Evolutionary conservation across 2,888 invertebrate genomes (phyloP), one percentile per base, ranked within the genome.

Genomic region (Lottia scabra): DNA sequence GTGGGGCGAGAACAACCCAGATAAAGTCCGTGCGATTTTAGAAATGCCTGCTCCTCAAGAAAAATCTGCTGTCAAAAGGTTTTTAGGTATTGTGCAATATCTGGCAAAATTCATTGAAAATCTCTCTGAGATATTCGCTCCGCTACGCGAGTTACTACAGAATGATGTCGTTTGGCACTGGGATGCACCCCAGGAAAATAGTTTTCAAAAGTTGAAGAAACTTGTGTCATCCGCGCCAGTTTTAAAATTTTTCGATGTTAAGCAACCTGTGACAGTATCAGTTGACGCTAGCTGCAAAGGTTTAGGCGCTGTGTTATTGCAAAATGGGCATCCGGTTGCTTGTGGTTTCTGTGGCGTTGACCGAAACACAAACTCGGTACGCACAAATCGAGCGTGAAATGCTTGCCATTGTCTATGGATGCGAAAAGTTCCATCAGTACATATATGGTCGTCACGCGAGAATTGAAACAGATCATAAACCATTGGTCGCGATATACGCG

Each of bases 271-370:
- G 10, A 67, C 62, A n/a, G 38, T 78, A 2, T 69, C 74, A 15
- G 77, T 78, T 45, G 81, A 82, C 65, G 79, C 80, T 10, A 76
- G 75, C 27, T 75, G 76, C 15, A 70, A 80, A 68, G 80, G 81
- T 6, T 23, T 81, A 4, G 81, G 79, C 5, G 70, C 79, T 62
- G 78, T 75, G 0, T 15, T 79, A 6, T n/a, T 77, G 2, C 78
- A 80, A 63, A 67, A 78, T n/a, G 73, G 74, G 44, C 66, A 69
- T 68, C 75, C 77, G 2, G 63, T 80, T 6, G 78, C 75, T 4
- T 80, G 65, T 69, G 70, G 74, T 5, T 73, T 71, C 46, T 63
- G 78, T n/a, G 19, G n/a, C 48, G n/a, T 19, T 56, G 6, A 19
- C n/a, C 0, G 48, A 56, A 12, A 19, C n/a, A 8, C n/a, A 56